These are phyloP conservation scores for Semaprochilodus insignis DNA, from an alignment of 2,797 vertebrate genomes.

Conservation along the genomic window DNA sequence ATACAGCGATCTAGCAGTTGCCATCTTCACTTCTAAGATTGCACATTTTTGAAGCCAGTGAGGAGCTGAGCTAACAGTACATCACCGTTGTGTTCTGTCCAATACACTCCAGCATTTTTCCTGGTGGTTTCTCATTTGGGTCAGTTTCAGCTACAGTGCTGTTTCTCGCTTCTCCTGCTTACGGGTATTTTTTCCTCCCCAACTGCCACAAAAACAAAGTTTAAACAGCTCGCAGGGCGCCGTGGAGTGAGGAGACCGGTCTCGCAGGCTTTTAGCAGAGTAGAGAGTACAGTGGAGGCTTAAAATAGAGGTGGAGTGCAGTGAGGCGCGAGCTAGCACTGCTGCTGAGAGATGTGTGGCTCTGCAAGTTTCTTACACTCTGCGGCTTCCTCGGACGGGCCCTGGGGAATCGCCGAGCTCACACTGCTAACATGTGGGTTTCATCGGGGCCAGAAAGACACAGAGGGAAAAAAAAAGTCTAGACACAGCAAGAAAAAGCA, in stretches of 20 bases:
- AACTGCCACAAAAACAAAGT: background rate
- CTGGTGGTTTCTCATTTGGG: slow-evolving; percentile 3
- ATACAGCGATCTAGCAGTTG: background rate
- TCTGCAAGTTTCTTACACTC: slow-evolving; percentile 24
- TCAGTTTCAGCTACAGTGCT: background rate
- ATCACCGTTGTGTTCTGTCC: background rate
- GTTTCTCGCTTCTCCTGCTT: background rate
- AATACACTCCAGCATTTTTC: background rate
- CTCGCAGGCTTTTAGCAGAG: slow-evolving; percentile 24
- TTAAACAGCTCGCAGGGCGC: slow-evolving; percentile 12
- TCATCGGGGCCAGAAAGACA: background rate
- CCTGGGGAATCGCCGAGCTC: slow-evolving; percentile 16
- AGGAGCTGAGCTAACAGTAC: background rate
- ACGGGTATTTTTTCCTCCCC: background rate
- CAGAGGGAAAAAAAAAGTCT: background rate
- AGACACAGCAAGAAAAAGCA: background rate
- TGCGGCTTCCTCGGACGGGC: slow-evolving; percentile 6
- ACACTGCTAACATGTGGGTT: slow-evolving; percentile 13
- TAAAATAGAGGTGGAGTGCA: slow-evolving; percentile 44
- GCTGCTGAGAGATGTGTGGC: slow-evolving; percentile 17
- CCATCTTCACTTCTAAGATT: background rate
- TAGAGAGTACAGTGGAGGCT: slow-evolving; percentile 1
- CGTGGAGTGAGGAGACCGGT: background rate
- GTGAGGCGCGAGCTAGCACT: slow-evolving; percentile 17
- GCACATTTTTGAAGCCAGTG: background rate